Percentiles rank a stretch among this genome's conserved stretches.
Conservation (phyloP, 2,113 vertebrate genomes). For the Cheirogaleus medius region DNA sequence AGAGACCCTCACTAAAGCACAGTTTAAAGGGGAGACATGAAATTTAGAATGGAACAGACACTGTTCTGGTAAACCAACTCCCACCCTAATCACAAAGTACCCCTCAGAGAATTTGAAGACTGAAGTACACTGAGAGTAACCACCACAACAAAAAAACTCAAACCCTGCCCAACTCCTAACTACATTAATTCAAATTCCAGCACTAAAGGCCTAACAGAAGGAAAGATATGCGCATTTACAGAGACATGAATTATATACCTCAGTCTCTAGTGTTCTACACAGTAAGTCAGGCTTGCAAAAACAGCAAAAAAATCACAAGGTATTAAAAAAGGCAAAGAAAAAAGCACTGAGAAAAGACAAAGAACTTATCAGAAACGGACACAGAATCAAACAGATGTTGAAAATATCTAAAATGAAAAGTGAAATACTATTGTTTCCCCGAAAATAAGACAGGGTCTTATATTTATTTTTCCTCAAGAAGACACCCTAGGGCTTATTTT, state of each 20-base stretch:
- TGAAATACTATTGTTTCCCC: too few relatives aligned
- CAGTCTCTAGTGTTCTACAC: slow-evolving; percentile 39
- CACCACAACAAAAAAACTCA: not conserved
- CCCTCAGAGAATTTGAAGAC: slow-evolving; percentile 25
- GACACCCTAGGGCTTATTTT: too few relatives aligned
- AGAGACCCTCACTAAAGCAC: not conserved
- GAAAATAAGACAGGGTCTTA: too few relatives aligned
- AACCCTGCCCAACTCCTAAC: not conserved
- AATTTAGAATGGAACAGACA: not conserved
- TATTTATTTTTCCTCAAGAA: too few relatives aligned
- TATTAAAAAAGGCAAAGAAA: slow-evolving; percentile 41
- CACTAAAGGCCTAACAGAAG: not conserved
- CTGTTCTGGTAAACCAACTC: not conserved
- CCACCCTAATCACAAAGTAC: not conserved
- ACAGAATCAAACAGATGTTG: not conserved
- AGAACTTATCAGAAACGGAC: not conserved
- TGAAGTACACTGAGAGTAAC: not conserved
- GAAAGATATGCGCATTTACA: slow-evolving; percentile 18
- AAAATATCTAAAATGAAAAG: slow-evolving; percentile 27
- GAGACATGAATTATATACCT: not conserved
- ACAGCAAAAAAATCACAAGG: not conserved
- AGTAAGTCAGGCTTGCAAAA: slow-evolving; percentile 17
- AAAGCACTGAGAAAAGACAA: slow-evolving; percentile 38
- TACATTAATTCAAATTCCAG: slow-evolving; percentile 27
- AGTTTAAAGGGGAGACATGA: slow-evolving; percentile 14